phyloP scores from a whole-genome alignment of 2,888 invertebrate genomes.

The Deilephila porcellus region DNA sequence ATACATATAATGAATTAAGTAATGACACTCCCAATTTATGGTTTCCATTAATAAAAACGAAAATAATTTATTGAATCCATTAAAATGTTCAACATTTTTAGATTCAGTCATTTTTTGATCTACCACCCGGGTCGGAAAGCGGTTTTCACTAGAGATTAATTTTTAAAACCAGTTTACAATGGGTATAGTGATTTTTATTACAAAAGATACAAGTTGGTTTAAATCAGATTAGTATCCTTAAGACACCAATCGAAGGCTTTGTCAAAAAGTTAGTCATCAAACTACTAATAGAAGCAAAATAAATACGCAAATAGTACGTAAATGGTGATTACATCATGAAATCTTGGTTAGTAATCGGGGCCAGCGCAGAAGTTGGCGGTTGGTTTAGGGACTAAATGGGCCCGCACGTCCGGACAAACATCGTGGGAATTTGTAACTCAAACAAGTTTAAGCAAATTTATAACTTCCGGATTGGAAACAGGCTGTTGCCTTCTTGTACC shows the following conservation, averaged over 20 bases:
- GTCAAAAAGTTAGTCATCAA: not conserved
- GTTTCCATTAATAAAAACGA: too few relatives aligned
- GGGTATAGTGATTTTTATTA: too few relatives aligned
- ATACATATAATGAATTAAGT: too few relatives aligned
- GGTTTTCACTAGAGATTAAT: too few relatives aligned
- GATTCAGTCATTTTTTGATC: too few relatives aligned
- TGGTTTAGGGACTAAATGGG: constrained; percentile 77
- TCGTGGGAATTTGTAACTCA: constrained; percentile 78
- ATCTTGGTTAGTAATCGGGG: constrained; percentile 66
- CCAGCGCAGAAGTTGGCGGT: constrained; percentile 72
- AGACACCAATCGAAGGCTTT: not conserved
- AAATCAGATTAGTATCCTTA: too few relatives aligned
- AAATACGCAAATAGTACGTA: not conserved
- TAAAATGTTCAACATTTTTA: too few relatives aligned
- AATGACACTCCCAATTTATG: too few relatives aligned
- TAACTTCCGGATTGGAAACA: constrained; percentile 75
- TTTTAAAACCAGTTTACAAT: too few relatives aligned
- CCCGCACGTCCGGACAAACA: constrained; percentile 82
- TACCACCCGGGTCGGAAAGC: too few relatives aligned
- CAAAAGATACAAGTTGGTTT: too few relatives aligned
- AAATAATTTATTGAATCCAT: too few relatives aligned
- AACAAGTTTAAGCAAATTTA: constrained; percentile 82
- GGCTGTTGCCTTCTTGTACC: constrained; percentile 50
- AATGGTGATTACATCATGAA: constrained; percentile 56
- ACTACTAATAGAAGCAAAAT: not conserved